Evolutionary conservation across 1,140 invertebrate species (phyloP).

Genomic region (Heliconius hewitsoni): DNA sequence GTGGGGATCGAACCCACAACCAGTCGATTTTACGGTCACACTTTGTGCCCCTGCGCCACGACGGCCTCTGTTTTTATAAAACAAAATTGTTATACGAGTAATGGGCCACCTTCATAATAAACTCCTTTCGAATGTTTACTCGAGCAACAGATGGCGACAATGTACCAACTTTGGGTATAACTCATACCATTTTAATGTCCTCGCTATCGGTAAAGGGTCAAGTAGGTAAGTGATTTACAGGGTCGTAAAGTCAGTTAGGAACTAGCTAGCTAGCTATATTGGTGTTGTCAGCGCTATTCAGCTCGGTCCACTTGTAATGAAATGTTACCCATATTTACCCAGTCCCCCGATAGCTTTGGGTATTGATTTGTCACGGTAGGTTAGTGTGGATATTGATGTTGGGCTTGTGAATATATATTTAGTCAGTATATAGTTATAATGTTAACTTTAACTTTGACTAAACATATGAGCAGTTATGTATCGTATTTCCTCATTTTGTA

Average conservation of each 20-base stretch:
- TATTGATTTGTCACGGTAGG: constrained; percentile 18
- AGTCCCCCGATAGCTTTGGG: constrained; percentile 14
- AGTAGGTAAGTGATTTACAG: constrained; percentile 71
- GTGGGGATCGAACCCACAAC: too few species aligned
- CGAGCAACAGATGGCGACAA: constrained; percentile 68
- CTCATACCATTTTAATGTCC: constrained; percentile 77
- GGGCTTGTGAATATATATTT: background rate
- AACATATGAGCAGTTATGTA: too few species aligned
- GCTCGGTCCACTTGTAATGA: constrained; percentile 46
- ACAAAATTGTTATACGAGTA: constrained; percentile 13
- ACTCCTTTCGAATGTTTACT: constrained; percentile 52
- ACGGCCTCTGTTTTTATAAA: constrained; percentile 15
- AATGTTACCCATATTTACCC: constrained; percentile 44
- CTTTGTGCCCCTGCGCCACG: too few species aligned
- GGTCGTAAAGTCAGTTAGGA: constrained; percentile 56
- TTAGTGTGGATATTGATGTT: background rate
- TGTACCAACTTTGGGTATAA: constrained; percentile 70
- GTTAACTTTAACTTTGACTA: too few species aligned
- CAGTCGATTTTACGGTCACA: too few species aligned
- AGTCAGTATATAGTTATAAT: background rate
- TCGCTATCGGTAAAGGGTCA: constrained; percentile 66
- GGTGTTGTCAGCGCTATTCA: constrained; percentile 64
- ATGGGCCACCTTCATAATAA: constrained; percentile 60
- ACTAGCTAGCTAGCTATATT: constrained; percentile 49
- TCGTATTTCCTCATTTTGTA: too few species aligned